Percentiles rank a stretch among this genome's conserved stretches.
Conservation (phyloP, 2,113 vertebrate genomes). For the Empidonax traillii region DNA sequence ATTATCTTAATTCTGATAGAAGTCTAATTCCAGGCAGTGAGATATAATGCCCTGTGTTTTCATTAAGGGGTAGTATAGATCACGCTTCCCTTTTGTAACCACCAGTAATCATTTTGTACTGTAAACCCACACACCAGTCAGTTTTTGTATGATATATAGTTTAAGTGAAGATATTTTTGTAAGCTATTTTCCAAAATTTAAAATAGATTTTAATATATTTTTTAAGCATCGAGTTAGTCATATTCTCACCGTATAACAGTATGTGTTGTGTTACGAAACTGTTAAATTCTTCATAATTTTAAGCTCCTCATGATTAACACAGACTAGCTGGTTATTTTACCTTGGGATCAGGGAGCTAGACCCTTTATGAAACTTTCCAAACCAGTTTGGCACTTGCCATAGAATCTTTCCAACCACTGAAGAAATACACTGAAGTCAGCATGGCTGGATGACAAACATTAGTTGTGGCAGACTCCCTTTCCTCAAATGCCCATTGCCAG, state of each 20-base stretch:
- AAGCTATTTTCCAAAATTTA: constrained; percentile 40
- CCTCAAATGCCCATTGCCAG: neutral
- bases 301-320: constrained; percentile 53
- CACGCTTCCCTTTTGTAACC: constrained; percentile 57
- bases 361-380: neutral
- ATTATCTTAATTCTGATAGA: constrained; percentile 15
- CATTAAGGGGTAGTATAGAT: constrained; percentile 33
- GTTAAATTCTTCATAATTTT: constrained; percentile 41
- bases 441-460: neutral
- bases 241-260: constrained; percentile 7
- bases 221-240: constrained; percentile 53
- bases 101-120: constrained; percentile 35
- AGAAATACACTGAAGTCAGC: neutral
- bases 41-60: constrained; percentile 26
- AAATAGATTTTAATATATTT: constrained; percentile 67
- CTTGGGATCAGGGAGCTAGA: neutral
- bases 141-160: constrained; percentile 19
- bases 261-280: constrained; percentile 20
- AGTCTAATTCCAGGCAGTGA: constrained; percentile 25
- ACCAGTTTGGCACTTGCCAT: neutral
- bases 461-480: neutral
- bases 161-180: constrained; percentile 27
- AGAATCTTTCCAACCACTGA: neutral
- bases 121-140: neutral
- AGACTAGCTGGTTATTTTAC: neutral